A percentile compares a stretch with the other conserved stretches of the same genome.
phyloP scores from a whole-genome alignment of 2,888 invertebrate species.

The Eristalis intricaria region DNA sequence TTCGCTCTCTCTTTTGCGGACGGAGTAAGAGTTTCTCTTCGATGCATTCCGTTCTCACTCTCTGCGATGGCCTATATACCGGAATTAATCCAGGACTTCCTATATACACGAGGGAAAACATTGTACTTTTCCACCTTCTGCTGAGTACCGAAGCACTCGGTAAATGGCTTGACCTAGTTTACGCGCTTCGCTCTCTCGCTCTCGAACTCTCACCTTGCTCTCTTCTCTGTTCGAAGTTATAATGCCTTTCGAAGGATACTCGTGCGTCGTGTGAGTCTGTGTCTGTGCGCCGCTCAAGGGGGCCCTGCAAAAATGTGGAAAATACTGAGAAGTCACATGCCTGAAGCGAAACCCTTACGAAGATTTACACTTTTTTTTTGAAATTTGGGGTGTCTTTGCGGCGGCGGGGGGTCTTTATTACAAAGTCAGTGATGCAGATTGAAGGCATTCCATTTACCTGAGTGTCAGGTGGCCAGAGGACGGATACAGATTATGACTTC shows the following conservation, averaged over 20 bases:
- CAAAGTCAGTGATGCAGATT: constrained; percentile 30
- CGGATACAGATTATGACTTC: background rate
- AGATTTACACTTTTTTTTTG: constrained; percentile 29
- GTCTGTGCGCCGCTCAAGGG: background rate
- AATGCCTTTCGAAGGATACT: constrained; percentile 32
- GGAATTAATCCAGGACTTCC: constrained; percentile 67
- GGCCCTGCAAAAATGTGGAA: background rate
- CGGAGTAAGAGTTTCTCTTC: constrained; percentile 13
- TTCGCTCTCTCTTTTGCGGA: background rate
- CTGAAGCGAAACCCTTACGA: background rate
- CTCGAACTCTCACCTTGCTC: background rate
- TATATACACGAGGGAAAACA: constrained; percentile 43
- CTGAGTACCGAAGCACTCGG: constrained; percentile 63
- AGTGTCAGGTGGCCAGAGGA: constrained; percentile 23
- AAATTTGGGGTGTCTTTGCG: background rate
- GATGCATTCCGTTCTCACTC: background rate
- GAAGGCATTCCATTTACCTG: constrained; percentile 28
- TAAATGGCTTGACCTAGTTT: constrained; percentile 70
- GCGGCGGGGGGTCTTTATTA: constrained; percentile 15
- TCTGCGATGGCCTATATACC: constrained; percentile 52
- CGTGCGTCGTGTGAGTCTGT: constrained; percentile 6
- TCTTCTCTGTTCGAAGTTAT: constrained; percentile 7
- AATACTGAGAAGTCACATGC: constrained; percentile 17
- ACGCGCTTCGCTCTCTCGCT: background rate
- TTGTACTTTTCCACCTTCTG: constrained; percentile 59